These are phyloP conservation scores for Drosophila asahinai DNA, from an alignment of 1,140 invertebrate genomes.

Conservation along the genomic window DNA sequence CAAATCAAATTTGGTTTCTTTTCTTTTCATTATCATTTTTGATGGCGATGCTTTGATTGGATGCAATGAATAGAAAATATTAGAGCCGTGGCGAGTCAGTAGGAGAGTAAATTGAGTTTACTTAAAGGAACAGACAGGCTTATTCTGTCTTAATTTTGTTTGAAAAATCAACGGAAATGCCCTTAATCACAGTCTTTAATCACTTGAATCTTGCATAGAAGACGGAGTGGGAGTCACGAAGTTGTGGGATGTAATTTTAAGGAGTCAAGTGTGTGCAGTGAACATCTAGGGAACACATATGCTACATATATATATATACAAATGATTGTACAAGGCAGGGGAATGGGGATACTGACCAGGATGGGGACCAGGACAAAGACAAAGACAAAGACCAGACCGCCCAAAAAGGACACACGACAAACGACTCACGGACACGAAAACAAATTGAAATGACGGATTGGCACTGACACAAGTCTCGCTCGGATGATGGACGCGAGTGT, in stretches of 20 bases:
- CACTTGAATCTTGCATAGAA: conserved; percentile 79
- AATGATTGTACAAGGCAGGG: conserved; percentile 23
- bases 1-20: conserved; percentile 32
- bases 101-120: neutral
- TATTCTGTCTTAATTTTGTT: neutral
- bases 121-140: too few relatives aligned
- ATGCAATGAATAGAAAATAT: conserved; percentile 26
- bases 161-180: conserved; percentile 1
- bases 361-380: neutral
- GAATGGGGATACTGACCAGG: neutral
- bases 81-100: conserved; percentile 28
- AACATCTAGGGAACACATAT: conserved; percentile 22
- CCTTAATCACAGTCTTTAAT: conserved; percentile 46
- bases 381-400: neutral
- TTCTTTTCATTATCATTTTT: conserved; percentile 29
- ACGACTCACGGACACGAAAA: conserved; percentile 35
- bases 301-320: conserved; percentile 40
- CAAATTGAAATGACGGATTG: conserved; percentile 28
- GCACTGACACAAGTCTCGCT: conserved; percentile 17
- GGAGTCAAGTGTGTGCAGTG: conserved; percentile 47
- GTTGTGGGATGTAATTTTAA: conserved; percentile 20
- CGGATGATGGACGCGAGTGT: conserved; percentile 28
- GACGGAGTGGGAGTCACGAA: conserved; percentile 32
- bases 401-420: conserved; percentile 6
- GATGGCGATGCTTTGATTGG: conserved; percentile 38